Percentiles rank a stretch among this genome's conserved stretches.
Evolutionary conservation across 1,140 invertebrate genomes (phyloP).

Genomic region (Plectus sambesii): DNA sequence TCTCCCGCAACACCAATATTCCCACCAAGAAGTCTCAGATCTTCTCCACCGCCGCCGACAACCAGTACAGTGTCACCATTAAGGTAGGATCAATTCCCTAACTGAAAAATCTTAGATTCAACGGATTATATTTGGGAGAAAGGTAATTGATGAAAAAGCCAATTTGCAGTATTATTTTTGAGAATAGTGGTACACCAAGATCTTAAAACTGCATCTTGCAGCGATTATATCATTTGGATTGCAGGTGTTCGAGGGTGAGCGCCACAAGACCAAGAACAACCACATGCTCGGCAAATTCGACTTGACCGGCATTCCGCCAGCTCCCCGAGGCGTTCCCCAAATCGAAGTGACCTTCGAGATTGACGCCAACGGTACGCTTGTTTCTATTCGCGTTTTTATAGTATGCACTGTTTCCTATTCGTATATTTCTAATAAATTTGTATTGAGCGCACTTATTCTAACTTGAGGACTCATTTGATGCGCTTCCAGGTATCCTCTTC

Average conservation of each 20-base stretch:
- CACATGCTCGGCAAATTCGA: conserved; percentile 92
- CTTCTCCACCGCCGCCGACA: conserved; percentile 96
- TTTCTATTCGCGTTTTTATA: too few species aligned
- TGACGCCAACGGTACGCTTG: too few species aligned
- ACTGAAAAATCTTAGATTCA: too few species aligned
- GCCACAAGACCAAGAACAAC: conserved; percentile 98
- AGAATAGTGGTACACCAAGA: too few species aligned
- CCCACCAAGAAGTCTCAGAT: conserved; percentile 99
- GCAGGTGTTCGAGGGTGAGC: conserved; percentile 81
- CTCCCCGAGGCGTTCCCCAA: conserved; percentile 85
- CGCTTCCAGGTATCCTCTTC: too few species aligned
- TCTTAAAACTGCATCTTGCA: conserved; percentile 3
- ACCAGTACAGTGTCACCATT: conserved; percentile 97
- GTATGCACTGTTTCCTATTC: too few species aligned
- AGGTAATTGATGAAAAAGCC: too few species aligned
- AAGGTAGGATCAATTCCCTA: conserved; percentile 55
- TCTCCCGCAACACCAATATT: conserved; percentile 92
- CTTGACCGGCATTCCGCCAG: conserved; percentile 87
- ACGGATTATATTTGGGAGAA: too few species aligned
- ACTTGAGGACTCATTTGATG: too few species aligned
- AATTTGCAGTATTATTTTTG: too few species aligned
- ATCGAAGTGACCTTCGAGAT: conserved; percentile 60
- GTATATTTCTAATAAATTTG: too few species aligned
- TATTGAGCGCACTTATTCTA: too few species aligned
- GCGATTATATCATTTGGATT: conserved; percentile 69